Evolutionary conservation across 2,113 vertebrate species (phyloP).

Genomic region (Taxidea taxus): DNA sequence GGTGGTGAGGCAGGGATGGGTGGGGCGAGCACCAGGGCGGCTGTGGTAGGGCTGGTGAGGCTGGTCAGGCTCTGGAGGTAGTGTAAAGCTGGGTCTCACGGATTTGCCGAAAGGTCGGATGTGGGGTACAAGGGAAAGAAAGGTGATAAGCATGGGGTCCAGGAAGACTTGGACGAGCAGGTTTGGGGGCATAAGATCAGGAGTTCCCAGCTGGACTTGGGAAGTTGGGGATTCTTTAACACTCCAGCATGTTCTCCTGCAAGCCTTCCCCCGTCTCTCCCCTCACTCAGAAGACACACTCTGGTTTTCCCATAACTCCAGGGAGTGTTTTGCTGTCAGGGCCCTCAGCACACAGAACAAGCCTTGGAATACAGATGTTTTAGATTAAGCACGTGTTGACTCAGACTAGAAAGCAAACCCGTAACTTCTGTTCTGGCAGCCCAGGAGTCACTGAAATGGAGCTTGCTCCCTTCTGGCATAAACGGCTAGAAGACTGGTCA

Average conservation of each 20-base stretch:
- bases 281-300: not conserved
- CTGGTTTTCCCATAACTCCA: not conserved
- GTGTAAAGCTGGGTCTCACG: not conserved
- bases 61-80: not conserved
- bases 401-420: not conserved
- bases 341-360: not conserved
- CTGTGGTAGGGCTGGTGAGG: not conserved
- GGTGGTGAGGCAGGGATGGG: not conserved
- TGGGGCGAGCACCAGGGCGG: not conserved
- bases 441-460: not conserved
- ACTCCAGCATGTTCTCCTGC: not conserved
- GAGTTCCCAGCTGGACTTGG: not conserved
- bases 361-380: not conserved
- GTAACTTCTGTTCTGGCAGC: not conserved
- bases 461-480: not conserved
- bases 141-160: not conserved
- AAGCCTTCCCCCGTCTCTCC: not conserved
- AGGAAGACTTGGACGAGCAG: not conserved
- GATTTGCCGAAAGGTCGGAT: not conserved
- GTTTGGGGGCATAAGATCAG: not conserved
- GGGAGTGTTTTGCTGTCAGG: not conserved
- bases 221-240: not conserved
- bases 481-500: not conserved
- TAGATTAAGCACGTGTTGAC: not conserved
- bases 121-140: not conserved